Conservation (phyloP, 92 coral and sea anemone genomes). For the Palythoa grandiflora region DNA sequence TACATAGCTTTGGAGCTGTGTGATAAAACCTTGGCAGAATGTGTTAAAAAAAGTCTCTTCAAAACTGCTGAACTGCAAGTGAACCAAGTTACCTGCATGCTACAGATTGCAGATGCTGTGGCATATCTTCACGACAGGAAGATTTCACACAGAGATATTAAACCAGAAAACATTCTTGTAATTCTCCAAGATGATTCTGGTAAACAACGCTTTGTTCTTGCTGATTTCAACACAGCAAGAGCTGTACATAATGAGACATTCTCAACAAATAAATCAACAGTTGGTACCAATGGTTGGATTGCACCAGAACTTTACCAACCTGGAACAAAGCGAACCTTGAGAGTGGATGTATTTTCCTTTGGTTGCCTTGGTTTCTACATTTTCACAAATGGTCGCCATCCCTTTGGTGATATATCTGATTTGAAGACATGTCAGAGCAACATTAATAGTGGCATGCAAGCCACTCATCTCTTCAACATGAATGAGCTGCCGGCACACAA, state of each 20-base stretch:
- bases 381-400: conserved; percentile 33
- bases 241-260: neutral
- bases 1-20: conserved; percentile 33
- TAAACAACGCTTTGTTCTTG: conserved; percentile 8
- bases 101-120: conserved; percentile 27
- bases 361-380: conserved; percentile 38
- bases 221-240: conserved; percentile 41
- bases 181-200: neutral
- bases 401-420: conserved; percentile 28
- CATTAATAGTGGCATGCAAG: conserved; percentile 1
- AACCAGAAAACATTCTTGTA: conserved; percentile 34
- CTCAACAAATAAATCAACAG: conserved; percentile 24
- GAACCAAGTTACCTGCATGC: conserved; percentile 4
- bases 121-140: neutral
- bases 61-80: neutral
- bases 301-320: conserved; percentile 25
- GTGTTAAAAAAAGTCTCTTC: conserved; percentile 9
- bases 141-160: conserved; percentile 37
- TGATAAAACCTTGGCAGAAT: conserved; percentile 17
- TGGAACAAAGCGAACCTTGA: conserved; percentile 23
- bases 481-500: neutral
- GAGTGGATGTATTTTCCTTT: conserved; percentile 33
- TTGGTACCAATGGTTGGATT: conserved; percentile 31
- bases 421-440: neutral
- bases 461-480: neutral